These are phyloP conservation scores for Orthonyx spaldingii DNA, from an alignment of 2,113 vertebrate species.

Conservation along the genomic window DNA sequence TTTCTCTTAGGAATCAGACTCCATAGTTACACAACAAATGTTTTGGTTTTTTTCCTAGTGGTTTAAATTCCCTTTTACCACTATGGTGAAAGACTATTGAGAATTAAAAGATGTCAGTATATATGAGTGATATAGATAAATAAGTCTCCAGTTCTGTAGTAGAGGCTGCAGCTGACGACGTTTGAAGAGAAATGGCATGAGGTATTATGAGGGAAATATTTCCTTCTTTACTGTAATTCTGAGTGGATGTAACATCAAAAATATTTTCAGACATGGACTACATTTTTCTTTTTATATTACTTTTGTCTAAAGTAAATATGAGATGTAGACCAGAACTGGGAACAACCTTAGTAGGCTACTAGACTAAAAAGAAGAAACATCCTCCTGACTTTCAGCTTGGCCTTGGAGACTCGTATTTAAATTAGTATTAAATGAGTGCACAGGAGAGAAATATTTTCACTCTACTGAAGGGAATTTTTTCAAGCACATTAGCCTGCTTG, in stretches of 20 bases:
- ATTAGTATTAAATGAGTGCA: background rate
- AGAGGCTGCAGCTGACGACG: background rate
- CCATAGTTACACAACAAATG: background rate
- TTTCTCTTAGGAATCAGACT: background rate
- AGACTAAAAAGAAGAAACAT: background rate
- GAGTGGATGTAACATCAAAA: background rate
- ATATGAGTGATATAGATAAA: background rate
- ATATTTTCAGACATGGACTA: background rate
- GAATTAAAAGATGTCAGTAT: background rate
- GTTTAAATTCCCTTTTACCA: background rate
- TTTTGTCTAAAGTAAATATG: background rate
- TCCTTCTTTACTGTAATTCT: background rate
- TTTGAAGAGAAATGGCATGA: background rate
- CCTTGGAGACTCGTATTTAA: background rate
- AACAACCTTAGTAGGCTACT: background rate
- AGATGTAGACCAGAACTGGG: background rate
- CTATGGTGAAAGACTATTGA: background rate
- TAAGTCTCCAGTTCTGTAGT: background rate
- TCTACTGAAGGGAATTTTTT: background rate
- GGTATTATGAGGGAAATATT: background rate
- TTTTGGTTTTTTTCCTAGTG: background rate
- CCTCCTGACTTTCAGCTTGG: background rate
- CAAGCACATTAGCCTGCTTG: background rate
- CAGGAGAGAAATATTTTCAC: background rate
- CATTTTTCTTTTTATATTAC: background rate